Base-by-base conservation (phyloP, 2,888 invertebrate species). In the Reticulitermes lucifugus region DNA sequence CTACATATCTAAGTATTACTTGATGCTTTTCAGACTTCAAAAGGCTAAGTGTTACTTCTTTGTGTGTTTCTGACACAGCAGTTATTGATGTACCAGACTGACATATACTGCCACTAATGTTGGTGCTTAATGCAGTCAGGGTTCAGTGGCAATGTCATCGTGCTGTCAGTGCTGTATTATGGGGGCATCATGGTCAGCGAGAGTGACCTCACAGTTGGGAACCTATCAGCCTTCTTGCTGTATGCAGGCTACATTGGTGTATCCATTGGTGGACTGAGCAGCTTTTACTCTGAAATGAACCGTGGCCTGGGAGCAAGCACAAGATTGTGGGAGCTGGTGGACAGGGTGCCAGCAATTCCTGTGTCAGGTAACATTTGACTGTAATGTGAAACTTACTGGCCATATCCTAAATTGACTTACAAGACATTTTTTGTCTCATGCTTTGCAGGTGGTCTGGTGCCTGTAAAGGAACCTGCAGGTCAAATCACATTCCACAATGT, bases 211-310 rank as follows among this genome's bases (percentile, higher is more conserved):
- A 94, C 95, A 0, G 96, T 98, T 22, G 98, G 99, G 9, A 96
- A 96, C 87, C 92, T 99, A 29, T 98, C 98, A 0, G 96, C 99
- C 0, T 99, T 99, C 91, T 93, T 99, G 21, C 91, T 99, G 22
- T 99, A 99, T 89, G 98, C 99, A 0, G 98, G 96, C 0, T 98
- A 98, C 89, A 96, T 98, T 25, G 98, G 98, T 21, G 94, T 98
- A 55, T 97, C 98, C 70, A 94, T 98, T 70, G 95, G 96, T 79
- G 98, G 98, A 21, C 90, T 99, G n/a, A 96, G 97, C 79, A 96
- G 95, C 88, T 98, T 98, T 91, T 99, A 98, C 90, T 95, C 98
- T 0, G 98, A 99, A 89, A 90, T 99, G 87, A 99, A 98, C 91
- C 96, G 96, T 89, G 98, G 98, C 0, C 91, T 99, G 5, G 99